Conservation (phyloP, 2,113 vertebrate genomes). For the Nerophis ophidion region DNA sequence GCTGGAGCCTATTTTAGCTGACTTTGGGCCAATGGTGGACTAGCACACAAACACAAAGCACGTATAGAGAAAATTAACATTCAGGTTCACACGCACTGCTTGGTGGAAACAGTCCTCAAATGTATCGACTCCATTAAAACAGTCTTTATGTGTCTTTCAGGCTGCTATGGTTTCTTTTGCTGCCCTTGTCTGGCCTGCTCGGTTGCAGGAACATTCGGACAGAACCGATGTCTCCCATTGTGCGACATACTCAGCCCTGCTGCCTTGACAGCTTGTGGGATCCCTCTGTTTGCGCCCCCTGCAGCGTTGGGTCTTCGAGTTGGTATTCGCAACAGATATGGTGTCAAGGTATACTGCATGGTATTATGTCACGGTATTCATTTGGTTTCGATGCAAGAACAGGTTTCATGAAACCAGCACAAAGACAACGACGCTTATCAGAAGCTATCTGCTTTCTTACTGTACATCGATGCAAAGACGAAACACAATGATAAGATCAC, state of each 20-base stretch:
- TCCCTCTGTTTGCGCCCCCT: constrained; percentile 37
- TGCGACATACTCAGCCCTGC: constrained; percentile 43
- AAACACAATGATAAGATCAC: too few relatives aligned
- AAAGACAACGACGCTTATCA: too few relatives aligned
- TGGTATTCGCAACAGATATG: constrained; percentile 39
- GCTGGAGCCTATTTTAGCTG: too few relatives aligned
- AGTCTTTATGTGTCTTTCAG: constrained; percentile 13
- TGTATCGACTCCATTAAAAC: not conserved
- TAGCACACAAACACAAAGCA: too few relatives aligned
- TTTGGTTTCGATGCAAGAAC: not conserved
- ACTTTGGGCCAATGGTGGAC: too few relatives aligned
- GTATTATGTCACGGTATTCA: not conserved
- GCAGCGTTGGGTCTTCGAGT: constrained; percentile 27
- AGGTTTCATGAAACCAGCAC: not conserved
- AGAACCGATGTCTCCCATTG: constrained; percentile 42
- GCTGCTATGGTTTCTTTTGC: constrained; percentile 57
- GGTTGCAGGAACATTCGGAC: constrained; percentile 20
- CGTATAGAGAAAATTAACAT: too few relatives aligned
- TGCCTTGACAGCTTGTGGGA: not conserved
- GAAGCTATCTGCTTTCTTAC: too few relatives aligned
- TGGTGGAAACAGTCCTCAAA: too few relatives aligned
- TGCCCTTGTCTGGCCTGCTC: constrained; percentile 50
- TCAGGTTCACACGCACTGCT: too few relatives aligned
- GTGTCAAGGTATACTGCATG: constrained; percentile 34
- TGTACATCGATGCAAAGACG: too few relatives aligned